A percentile compares a stretch with the other conserved stretches of the same genome.
Evolutionary conservation across 1,140 invertebrate species (phyloP).

Genomic region (Rhyacophila brunnea): DNA sequence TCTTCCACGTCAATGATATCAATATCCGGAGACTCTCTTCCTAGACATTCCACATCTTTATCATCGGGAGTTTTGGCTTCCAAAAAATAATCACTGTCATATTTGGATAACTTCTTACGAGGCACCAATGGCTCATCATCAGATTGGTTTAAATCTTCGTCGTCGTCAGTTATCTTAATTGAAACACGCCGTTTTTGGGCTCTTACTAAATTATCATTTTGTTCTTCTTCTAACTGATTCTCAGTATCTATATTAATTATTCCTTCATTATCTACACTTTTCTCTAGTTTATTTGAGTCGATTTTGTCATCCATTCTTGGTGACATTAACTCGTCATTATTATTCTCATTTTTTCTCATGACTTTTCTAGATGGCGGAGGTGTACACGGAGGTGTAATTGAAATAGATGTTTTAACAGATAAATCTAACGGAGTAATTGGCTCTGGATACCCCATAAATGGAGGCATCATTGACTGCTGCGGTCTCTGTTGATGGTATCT

Average conservation of each 20-base stretch:
- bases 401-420: constrained; percentile 52
- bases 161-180: constrained; percentile 39
- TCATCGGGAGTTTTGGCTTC: constrained; percentile 36
- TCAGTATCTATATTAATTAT: constrained; percentile 40
- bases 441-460: constrained; percentile 52
- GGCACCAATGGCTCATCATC: constrained; percentile 33
- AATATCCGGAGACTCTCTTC: constrained; percentile 54
- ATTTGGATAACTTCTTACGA: constrained; percentile 34
- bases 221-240: background rate
- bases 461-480: constrained; percentile 41
- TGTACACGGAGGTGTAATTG: constrained; percentile 62
- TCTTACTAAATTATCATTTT: background rate
- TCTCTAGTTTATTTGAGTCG: background rate
- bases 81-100: constrained; percentile 14
- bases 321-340: constrained; percentile 49
- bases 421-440: constrained; percentile 57
- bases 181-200: no score
- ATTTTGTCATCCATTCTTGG: constrained; percentile 46
- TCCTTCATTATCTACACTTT: constrained; percentile 28
- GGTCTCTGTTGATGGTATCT: constrained; percentile 37
- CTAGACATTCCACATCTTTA: constrained; percentile 35
- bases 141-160: constrained; percentile 41
- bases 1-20: constrained; percentile 49
- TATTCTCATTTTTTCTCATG: constrained; percentile 40
- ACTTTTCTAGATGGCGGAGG: constrained; percentile 49